Evolutionary conservation across 2,888 invertebrate species (phyloP), one percentile per base, ranked within the genome.

Genomic region (Epicampocera succincta): DNA sequence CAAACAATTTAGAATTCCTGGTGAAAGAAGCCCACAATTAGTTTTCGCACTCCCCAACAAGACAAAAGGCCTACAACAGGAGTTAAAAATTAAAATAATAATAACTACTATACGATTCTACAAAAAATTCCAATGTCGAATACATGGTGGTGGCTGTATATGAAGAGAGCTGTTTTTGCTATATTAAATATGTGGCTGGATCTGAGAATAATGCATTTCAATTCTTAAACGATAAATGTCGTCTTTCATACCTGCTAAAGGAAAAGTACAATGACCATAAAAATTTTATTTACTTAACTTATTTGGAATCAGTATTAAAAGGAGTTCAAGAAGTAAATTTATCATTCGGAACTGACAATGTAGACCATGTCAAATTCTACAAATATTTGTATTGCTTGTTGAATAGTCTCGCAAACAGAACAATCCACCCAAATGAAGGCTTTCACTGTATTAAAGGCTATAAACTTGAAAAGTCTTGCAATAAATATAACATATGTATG

Each of bases 21-120:
- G 48, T 79, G 9, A 52, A 52, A 29, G 72, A 78, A 66, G 52
- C 65, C 3, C 60, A 78, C 38, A 78, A 78, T 52, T 78, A 72
- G 72, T 78, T 78, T 72, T 21, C 58, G 29, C 52, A 52, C 50
- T 76, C 58, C 3, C 29, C 65, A 25, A 42, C 58, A n/a, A 17
- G 58, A 19, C 71, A 78, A 72, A 72, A 71, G 15, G 17, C 29
- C 21, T 78, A 58, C 19, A 29, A 2, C 9, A 65, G 66, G 66
- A 72, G 65, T 33, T 72, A 29, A n/a, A 66, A 72, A 29, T 52
- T 66, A 17, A 40, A 65, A 17, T n/a, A n/a, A n/a, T n/a, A 78
- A 78, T 52, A 44, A 46, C 19, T 40, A 56, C 12, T 9, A 29
- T 15, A 3, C 11, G 15, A 54, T 33, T 33, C 33, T 33, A 15